Conservation (phyloP, 2,113 vertebrate species). For the Chaetodon trifascialis region DNA sequence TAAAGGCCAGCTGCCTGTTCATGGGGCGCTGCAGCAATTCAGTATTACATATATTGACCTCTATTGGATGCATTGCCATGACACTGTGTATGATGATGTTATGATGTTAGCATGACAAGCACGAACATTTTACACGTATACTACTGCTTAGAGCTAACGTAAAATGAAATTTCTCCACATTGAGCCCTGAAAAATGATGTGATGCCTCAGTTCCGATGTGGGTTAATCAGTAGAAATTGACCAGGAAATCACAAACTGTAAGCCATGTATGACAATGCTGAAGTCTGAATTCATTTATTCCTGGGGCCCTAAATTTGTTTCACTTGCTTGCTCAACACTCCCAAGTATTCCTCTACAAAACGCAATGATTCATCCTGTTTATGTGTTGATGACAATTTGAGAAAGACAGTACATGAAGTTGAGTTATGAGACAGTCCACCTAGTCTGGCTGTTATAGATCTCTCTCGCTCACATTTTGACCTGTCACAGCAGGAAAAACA, state of each 20-base stretch:
- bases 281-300: not conserved
- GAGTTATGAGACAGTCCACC: not conserved
- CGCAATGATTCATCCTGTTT: not conserved
- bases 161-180: too few relatives aligned
- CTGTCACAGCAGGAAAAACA: slow-evolving; percentile 28
- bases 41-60: too few relatives aligned
- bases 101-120: too few relatives aligned
- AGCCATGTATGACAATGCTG: too few relatives aligned
- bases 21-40: not conserved
- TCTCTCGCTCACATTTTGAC: not conserved
- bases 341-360: not conserved
- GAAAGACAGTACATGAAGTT: not conserved
- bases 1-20: not conserved
- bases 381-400: not conserved
- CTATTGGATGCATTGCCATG: too few relatives aligned
- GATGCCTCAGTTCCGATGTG: too few relatives aligned
- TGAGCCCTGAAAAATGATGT: too few relatives aligned
- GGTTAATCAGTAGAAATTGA: too few relatives aligned
- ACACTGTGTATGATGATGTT: too few relatives aligned
- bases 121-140: too few relatives aligned
- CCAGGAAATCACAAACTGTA: too few relatives aligned
- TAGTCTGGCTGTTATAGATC: slow-evolving; percentile 1
- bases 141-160: too few relatives aligned
- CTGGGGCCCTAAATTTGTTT: not conserved
- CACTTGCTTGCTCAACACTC: not conserved